phyloP scores from a whole-genome alignment of 2,888 invertebrate species.

The Julus scanicus region DNA sequence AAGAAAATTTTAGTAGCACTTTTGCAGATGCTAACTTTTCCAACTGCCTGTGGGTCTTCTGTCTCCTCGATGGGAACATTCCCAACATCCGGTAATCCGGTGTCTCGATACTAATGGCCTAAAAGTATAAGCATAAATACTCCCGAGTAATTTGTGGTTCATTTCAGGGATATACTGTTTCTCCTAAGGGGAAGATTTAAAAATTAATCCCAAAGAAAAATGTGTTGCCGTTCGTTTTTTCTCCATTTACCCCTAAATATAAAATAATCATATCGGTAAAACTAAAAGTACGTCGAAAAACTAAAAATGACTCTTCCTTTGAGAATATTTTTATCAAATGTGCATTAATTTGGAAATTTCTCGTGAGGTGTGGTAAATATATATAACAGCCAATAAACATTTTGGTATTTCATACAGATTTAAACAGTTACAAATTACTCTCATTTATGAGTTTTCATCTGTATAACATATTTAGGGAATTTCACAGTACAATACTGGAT shows the following conservation, averaged over 20 bases:
- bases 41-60: neutral
- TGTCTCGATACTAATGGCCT: neutral
- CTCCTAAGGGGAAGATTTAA: no score
- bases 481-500: slow-evolving; percentile 7
- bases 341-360: neutral
- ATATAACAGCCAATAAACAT: neutral
- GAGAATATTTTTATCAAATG: neutral
- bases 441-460: neutral
- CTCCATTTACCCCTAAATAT: no score
- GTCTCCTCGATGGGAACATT: neutral
- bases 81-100: neutral
- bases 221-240: no score
- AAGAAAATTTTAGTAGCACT: no score
- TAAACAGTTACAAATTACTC: neutral
- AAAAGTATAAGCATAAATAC: neutral
- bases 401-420: neutral
- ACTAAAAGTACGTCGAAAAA: neutral
- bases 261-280: no score
- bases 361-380: neutral
- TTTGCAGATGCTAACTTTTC: neutral
- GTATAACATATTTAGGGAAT: slow-evolving; percentile 15
- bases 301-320: neutral
- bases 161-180: no score
- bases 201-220: no score
- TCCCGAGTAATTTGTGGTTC: neutral